These are phyloP conservation scores for Pseudomugil tenellus DNA, from an alignment of 2,797 vertebrate genomes.

Conservation along the genomic window DNA sequence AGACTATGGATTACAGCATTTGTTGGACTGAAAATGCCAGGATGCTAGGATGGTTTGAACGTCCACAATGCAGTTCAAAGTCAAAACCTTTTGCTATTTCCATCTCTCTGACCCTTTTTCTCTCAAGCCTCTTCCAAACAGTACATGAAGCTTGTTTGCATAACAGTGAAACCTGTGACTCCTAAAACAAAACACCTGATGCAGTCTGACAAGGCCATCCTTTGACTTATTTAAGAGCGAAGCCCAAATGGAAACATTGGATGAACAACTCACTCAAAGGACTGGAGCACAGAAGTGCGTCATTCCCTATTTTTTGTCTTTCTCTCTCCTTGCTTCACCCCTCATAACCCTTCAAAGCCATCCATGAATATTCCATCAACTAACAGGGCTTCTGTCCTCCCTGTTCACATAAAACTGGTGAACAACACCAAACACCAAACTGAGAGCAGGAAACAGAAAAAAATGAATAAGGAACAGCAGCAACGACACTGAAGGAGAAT, in stretches of 20 bases:
- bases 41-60: not conserved
- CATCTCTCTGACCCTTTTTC: not conserved
- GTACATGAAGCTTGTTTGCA: not conserved
- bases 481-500: slow-evolving; percentile 33
- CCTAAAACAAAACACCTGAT: slow-evolving; percentile 29
- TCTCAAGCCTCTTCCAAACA: not conserved
- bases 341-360: slow-evolving; percentile 58
- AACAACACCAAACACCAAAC: no score
- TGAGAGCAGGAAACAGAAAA: slow-evolving; percentile 34
- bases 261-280: slow-evolving; percentile 17
- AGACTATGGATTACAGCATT: slow-evolving; percentile 6
- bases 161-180: slow-evolving; percentile 9
- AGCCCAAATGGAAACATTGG: slow-evolving; percentile 28
- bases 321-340: slow-evolving; percentile 34
- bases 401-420: slow-evolving; percentile 56
- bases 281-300: slow-evolving; percentile 12
- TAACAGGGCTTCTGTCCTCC: slow-evolving; percentile 47
- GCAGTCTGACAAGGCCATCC: not conserved
- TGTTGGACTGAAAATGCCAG: not conserved
- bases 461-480: slow-evolving; percentile 22
- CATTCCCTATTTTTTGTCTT: slow-evolving; percentile 11
- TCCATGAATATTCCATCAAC: slow-evolving; percentile 78
- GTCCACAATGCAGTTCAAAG: not conserved
- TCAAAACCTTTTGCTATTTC: not conserved
- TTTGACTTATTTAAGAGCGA: slow-evolving; percentile 46